Base-by-base conservation (phyloP, 2,113 vertebrate species). In the Callaeas wilsoni region DNA sequence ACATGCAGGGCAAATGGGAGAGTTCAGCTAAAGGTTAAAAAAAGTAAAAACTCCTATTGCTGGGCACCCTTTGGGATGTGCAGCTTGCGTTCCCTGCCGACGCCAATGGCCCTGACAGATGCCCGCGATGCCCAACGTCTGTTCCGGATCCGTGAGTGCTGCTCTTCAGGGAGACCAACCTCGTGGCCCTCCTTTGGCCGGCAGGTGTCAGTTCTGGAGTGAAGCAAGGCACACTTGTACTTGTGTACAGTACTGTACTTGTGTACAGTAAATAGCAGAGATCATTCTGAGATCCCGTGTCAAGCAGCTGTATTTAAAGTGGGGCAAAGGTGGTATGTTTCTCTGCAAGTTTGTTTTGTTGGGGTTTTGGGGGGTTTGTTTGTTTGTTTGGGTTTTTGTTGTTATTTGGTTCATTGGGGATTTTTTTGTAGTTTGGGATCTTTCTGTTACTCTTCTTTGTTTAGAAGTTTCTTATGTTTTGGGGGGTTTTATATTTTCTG, bases 71-170 rank as follows among this genome's bases (percentile, higher is more conserved):
- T 42, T 33, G 68, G 65, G n/a, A 32, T 0, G 23, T 33, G 64
- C 39, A 17, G 39, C 26, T 35, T 3, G 23, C 6, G 50, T 8
- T 74, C 32, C 25, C 26, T 49, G 55, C 42, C 2, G 6, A 25
- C 2, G 1, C 0, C 11, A 18, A 0, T 0, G 10, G 56, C 62
- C 49, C 60, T 16, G 22, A 1, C 4, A 21, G 42, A 10, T 6
- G 35, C 29, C 70, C 7, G 4, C 10, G 3, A 4, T 14, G 19
- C n/a, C 55, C 7, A 0, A 26, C 0, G 1, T 25, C 77, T 73
- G 32, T 3, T 50, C 77, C 87, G 35, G 49, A 6, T 3, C 57
- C 8, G 5, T 69, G 70, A 37, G 15, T 1, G 0, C 2, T 55
- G 56, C 41, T 68, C 52, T 30, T 12, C 35, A 39, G 56, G 55